phyloP scores from a whole-genome alignment of 1,140 invertebrate species.

The Gryllus bimaculatus region DNA sequence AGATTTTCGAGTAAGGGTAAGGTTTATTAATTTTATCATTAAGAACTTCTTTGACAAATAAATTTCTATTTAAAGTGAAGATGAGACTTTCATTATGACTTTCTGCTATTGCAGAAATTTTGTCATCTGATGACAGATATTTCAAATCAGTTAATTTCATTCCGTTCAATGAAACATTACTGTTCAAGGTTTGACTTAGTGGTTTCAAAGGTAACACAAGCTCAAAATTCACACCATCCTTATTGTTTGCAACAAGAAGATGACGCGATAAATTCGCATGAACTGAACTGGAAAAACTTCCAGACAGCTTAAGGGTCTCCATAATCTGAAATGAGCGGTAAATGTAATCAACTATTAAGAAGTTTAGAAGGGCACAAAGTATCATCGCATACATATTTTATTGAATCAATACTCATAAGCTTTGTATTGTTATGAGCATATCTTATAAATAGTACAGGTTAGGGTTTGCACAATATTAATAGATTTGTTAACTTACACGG shows the following conservation, averaged over 20 bases:
- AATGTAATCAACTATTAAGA: background rate
- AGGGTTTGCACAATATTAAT: background rate
- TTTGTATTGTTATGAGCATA: background rate
- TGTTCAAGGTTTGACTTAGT: background rate
- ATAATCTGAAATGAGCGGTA: background rate
- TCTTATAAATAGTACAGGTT: background rate
- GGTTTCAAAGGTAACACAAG: conserved; percentile 8
- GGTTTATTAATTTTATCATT: conserved; percentile 22
- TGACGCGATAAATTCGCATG: background rate
- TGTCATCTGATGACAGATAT: conserved; percentile 32
- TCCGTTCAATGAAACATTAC: background rate
- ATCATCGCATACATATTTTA: background rate
- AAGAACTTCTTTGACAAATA: conserved; percentile 33
- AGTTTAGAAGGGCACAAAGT: background rate
- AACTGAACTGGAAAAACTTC: background rate
- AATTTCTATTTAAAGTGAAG: conserved; percentile 31
- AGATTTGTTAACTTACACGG: background rate
- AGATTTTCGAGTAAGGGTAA: conserved; percentile 18
- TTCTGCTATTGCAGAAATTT: conserved; percentile 29
- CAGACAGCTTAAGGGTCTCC: background rate
- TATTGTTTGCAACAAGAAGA: conserved; percentile 14
- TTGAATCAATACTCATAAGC: background rate
- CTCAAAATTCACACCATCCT: conserved; percentile 6
- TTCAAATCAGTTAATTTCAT: conserved; percentile 2
- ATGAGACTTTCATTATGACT: conserved; percentile 18